Evolutionary conservation across 2,888 invertebrate genomes (phyloP).

Genomic region (Aspidiotus destructor): DNA sequence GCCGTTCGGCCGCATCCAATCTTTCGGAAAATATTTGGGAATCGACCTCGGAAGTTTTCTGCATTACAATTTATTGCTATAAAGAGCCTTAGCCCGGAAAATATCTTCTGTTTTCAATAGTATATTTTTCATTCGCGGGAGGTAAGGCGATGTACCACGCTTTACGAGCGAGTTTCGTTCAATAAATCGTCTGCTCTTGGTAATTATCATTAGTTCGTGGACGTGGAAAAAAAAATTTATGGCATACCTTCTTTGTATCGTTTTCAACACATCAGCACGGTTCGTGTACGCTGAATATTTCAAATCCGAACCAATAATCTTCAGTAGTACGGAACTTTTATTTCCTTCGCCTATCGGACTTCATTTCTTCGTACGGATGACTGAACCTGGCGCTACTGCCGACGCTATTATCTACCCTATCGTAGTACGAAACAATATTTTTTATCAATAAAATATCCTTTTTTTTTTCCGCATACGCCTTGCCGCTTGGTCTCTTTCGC

Average conservation of each 20-base stretch:
- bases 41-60: slow-evolving; percentile 24
- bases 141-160: neutral
- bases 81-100: slow-evolving; percentile 11
- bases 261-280: neutral
- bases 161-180: neutral
- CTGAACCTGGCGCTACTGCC: slow-evolving; percentile 18
- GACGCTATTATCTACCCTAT: slow-evolving; percentile 26
- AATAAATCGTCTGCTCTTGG: neutral
- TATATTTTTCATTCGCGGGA: slow-evolving; percentile 6
- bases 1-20: slow-evolving; percentile 29
- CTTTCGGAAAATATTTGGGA: slow-evolving; percentile 30
- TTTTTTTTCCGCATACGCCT: slow-evolving; percentile 12
- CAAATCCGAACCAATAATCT: neutral
- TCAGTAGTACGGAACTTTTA: neutral
- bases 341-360: slow-evolving; percentile 3
- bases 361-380: slow-evolving; percentile 24
- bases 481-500: neutral
- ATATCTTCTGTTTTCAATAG: neutral
- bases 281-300: neutral
- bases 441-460: slow-evolving; percentile 33
- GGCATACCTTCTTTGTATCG: neutral
- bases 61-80: slow-evolving; percentile 28
- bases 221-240: neutral
- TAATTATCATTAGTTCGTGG: neutral
- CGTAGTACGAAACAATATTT: slow-evolving; percentile 26